A percentile compares a stretch with the other conserved stretches of the same genome.
Evolutionary conservation across 2,113 vertebrate genomes (phyloP).

Genomic region (Lutjanus erythropterus): DNA sequence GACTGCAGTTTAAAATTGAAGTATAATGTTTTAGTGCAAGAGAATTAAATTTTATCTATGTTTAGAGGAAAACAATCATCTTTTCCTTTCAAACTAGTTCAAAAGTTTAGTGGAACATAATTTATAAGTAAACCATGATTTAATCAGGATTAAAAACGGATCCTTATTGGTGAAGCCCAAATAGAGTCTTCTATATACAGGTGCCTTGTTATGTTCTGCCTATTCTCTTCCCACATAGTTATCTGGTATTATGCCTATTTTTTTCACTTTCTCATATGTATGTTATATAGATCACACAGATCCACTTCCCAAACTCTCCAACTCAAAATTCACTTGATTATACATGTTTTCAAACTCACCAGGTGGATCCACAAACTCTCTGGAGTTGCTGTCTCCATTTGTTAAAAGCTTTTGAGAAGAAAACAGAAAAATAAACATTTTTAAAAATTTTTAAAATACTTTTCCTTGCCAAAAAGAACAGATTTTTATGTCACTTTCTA

Average conservation of each 20-base stretch:
- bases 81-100: too few relatives aligned
- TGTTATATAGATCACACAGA: too few relatives aligned
- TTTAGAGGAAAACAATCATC: too few relatives aligned
- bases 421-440: conserved; percentile 1
- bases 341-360: conserved; percentile 83
- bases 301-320: not conserved
- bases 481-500: not conserved
- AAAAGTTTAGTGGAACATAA: too few relatives aligned
- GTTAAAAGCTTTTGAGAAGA: conserved; percentile 88
- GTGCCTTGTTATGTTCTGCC: not conserved
- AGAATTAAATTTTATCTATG: too few relatives aligned
- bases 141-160: too few relatives aligned
- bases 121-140: too few relatives aligned
- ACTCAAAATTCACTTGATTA: not conserved
- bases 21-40: too few relatives aligned
- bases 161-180: too few relatives aligned
- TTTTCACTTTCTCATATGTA: not conserved
- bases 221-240: not conserved
- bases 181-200: not conserved
- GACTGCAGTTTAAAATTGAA: too few relatives aligned
- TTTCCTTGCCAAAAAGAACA: not conserved
- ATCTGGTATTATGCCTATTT: not conserved
- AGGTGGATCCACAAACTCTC: conserved; percentile 92
- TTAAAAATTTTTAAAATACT: not conserved
- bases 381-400: conserved; percentile 88